phyloP scores from a whole-genome alignment of 2,888 invertebrate genomes.

The Andrena bucephala region DNA sequence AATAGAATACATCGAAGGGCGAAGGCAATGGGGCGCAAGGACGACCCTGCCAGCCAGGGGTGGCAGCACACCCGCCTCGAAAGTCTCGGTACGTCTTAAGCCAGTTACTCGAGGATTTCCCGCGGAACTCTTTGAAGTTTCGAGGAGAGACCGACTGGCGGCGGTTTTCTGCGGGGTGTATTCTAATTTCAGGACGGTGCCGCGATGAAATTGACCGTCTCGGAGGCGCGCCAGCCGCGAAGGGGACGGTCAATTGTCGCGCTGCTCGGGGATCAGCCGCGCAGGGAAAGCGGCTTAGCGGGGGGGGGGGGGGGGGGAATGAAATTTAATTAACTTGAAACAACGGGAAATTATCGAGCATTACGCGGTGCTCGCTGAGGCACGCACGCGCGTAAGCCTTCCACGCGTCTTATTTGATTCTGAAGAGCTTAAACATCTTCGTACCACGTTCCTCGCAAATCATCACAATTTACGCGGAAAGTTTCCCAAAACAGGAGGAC shows the following conservation, averaged over 20 bases:
- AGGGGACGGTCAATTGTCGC: slow-evolving; percentile 57
- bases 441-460: background rate
- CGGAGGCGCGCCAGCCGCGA: background rate
- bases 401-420: background rate
- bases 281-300: slow-evolving; percentile 73
- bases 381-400: slow-evolving; percentile 30
- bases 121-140: slow-evolving; percentile 70
- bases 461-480: background rate
- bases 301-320: slow-evolving; percentile 70
- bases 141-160: slow-evolving; percentile 24
- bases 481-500: background rate
- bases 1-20: background rate
- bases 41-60: background rate
- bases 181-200: slow-evolving; percentile 69
- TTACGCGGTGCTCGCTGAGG: slow-evolving; percentile 67
- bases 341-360: slow-evolving; percentile 78
- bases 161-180: slow-evolving; percentile 65
- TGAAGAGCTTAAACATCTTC: background rate
- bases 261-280: slow-evolving; percentile 61
- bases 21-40: background rate
- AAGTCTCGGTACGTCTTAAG: slow-evolving; percentile 61
- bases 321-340: slow-evolving; percentile 82
- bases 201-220: slow-evolving; percentile 67
- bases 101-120: slow-evolving; percentile 73
- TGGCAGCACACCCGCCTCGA: background rate